A percentile compares a stretch with the other conserved stretches of the same genome.
Conservation (phyloP, 1,140 invertebrate genomes). For the Coboldia fuscipes region DNA sequence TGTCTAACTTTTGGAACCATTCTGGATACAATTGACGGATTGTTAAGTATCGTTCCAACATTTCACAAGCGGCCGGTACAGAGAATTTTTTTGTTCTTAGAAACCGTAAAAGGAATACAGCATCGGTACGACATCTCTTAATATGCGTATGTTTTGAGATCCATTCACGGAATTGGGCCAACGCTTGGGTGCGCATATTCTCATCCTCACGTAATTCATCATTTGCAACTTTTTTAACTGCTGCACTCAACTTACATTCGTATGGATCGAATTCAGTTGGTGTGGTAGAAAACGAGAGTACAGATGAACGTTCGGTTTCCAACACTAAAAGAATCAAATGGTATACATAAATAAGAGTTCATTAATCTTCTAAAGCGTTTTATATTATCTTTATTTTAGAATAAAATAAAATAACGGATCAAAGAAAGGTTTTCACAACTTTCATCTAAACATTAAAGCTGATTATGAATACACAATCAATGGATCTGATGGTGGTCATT, state of each 20-base stretch:
- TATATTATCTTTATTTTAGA: too few relatives aligned
- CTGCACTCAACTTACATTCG: slow-evolving; percentile 10
- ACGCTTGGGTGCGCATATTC: slow-evolving; percentile 35
- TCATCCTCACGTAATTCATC: slow-evolving; percentile 52
- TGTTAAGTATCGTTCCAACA: slow-evolving; percentile 65
- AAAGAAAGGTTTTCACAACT: too few relatives aligned
- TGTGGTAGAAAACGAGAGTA: slow-evolving; percentile 9
- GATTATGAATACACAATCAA: too few relatives aligned
- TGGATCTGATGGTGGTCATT: too few relatives aligned
- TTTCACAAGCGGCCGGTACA: slow-evolving; percentile 58
- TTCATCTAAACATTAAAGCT: too few relatives aligned
- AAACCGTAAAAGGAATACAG: slow-evolving; percentile 59
- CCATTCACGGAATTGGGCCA: slow-evolving; percentile 52
- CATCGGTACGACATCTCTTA: slow-evolving; percentile 50
- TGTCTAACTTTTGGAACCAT: slow-evolving; percentile 62
- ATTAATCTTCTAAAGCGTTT: too few relatives aligned
- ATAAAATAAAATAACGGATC: too few relatives aligned
- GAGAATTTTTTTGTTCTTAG: slow-evolving; percentile 71
- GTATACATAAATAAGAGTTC: neutral
- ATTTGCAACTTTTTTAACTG: slow-evolving; percentile 30
- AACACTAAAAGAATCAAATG: slow-evolving; percentile 17
- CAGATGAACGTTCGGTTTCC: slow-evolving; percentile 14
- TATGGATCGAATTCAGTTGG: slow-evolving; percentile 15
- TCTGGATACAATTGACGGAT: slow-evolving; percentile 58
- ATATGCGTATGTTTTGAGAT: slow-evolving; percentile 54